phyloP scores from a whole-genome alignment of 2,113 vertebrate genomes.

The Gobius niger region DNA sequence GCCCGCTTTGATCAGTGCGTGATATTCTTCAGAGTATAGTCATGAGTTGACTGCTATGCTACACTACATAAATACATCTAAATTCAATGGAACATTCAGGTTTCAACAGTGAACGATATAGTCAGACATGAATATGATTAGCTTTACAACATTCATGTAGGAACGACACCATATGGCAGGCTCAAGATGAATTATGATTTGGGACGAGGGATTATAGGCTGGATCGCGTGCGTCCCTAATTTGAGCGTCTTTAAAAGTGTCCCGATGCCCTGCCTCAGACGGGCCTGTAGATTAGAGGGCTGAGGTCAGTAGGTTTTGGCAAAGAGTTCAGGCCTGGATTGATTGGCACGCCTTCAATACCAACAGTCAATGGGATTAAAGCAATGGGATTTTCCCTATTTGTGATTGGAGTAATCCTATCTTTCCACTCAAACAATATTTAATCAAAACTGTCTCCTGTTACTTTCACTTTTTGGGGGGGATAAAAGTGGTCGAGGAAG shows the following conservation, averaged over 20 bases:
- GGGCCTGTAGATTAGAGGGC: slow-evolving; percentile 48
- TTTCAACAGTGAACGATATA: slow-evolving; percentile 14
- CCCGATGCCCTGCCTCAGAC: slow-evolving; percentile 35
- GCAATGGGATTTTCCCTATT: slow-evolving; percentile 56
- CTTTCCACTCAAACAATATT: slow-evolving; percentile 28
- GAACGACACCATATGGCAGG: slow-evolving; percentile 47
- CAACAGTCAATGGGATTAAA: slow-evolving; percentile 40
- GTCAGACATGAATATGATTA: slow-evolving; percentile 53
- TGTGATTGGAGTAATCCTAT: slow-evolving; percentile 63
- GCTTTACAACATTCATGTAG: slow-evolving; percentile 42
- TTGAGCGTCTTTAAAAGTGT: slow-evolving; percentile 45
- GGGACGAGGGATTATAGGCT: slow-evolving; percentile 55
- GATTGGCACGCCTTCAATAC: slow-evolving; percentile 38
- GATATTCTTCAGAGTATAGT: background rate
- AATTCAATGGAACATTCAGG: background rate
- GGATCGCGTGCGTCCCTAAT: slow-evolving; percentile 34
- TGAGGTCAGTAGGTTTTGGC: slow-evolving; percentile 50
- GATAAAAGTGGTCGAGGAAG: background rate
- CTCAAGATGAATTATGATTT: slow-evolving; percentile 62
- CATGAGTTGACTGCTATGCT: slow-evolving; percentile 9
- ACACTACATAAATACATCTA: background rate
- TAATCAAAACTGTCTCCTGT: slow-evolving; percentile 37
- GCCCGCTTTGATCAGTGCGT: background rate
- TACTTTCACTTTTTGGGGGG: slow-evolving; percentile 13
- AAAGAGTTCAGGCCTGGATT: slow-evolving; percentile 30